phyloP scores from a whole-genome alignment of 2,797 vertebrate species.

The Halcyon chelicuti region DNA sequence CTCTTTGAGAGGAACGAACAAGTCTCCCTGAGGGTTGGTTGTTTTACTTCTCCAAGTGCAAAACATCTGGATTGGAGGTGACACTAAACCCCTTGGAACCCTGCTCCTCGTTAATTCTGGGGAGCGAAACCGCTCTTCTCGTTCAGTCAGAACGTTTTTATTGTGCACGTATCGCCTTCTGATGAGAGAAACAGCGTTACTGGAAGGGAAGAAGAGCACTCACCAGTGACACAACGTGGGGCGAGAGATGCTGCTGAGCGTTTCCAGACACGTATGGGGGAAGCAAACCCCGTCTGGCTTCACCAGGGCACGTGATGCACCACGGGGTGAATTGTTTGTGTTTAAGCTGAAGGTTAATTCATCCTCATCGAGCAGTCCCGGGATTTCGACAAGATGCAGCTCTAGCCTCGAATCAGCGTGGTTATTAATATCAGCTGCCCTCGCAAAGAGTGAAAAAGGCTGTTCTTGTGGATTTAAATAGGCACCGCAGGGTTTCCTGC shows the following conservation, averaged over 20 bases:
- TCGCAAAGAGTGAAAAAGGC: not conserved
- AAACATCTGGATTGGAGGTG: not conserved
- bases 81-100: not conserved
- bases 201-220: not conserved
- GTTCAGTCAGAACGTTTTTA: not conserved
- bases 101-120: not conserved
- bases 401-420: not conserved
- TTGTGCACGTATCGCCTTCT: not conserved
- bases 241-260: not conserved
- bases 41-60: not conserved
- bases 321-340: accelerated
- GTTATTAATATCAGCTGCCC: not conserved
- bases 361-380: not conserved
- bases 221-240: not conserved
- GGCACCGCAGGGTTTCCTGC: not conserved
- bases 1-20: not conserved
- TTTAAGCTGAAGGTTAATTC: not conserved
- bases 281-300: not conserved
- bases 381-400: not conserved
- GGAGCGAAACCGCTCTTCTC: not conserved
- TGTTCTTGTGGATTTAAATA: not conserved
- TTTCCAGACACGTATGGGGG: not conserved
- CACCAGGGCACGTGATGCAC: not conserved
- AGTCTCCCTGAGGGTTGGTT: accelerated
- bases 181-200: accelerated